phyloP scores from a whole-genome alignment of 2,797 vertebrate genomes.

The Cottoperca gobio region DNA sequence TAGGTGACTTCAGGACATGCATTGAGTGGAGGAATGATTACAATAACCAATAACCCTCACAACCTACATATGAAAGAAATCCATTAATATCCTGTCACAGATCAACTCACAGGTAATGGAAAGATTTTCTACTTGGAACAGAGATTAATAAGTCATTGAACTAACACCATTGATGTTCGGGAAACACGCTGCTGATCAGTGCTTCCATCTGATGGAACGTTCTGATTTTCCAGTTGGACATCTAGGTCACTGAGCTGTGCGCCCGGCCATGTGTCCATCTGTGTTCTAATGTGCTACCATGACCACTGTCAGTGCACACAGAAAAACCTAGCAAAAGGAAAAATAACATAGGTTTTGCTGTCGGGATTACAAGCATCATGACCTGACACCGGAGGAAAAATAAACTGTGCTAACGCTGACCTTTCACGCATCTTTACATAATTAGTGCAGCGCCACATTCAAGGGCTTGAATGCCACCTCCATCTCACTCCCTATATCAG shows the following conservation, averaged over 20 bases:
- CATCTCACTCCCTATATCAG: constrained; percentile 49
- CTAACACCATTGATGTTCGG: no score
- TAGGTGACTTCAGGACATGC: no score
- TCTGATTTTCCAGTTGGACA: not conserved
- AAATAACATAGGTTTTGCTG: not conserved
- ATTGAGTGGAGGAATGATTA: no score
- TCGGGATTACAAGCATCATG: not conserved
- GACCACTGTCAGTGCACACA: not conserved
- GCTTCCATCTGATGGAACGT: no score
- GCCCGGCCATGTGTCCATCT: constrained; percentile 1
- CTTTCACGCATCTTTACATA: constrained; percentile 51
- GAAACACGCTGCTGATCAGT: no score
- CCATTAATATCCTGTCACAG: no score
- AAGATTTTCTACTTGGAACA: no score
- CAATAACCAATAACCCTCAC: no score
- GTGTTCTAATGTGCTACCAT: no score
- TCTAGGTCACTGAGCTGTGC: not conserved
- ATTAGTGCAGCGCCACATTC: constrained; percentile 43
- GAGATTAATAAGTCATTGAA: no score
- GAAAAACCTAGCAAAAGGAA: constrained; percentile 1
- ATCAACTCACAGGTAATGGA: no score
- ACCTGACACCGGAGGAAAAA: constrained; percentile 11
- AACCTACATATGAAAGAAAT: no score
- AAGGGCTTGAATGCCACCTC: constrained; percentile 32
- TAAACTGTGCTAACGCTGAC: constrained; percentile 15